phyloP scores from a whole-genome alignment of 2,113 vertebrate species.

The Gymnorhina tibicen region DNA sequence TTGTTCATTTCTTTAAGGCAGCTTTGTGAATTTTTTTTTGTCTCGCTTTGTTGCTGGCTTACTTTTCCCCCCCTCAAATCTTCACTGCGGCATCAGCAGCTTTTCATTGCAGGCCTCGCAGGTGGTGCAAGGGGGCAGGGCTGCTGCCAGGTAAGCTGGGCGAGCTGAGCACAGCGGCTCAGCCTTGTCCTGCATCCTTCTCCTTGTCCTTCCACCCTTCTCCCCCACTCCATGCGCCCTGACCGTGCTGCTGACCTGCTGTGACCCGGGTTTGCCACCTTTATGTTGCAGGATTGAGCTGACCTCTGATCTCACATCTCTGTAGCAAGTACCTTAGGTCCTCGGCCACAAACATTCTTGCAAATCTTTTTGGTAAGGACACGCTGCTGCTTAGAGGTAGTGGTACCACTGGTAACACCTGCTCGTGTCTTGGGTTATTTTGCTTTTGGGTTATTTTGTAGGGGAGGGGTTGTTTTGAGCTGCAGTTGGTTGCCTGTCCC shows the following conservation, averaged over 20 bases:
- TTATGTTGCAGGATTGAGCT: constrained; percentile 87
- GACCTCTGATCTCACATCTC: constrained; percentile 85
- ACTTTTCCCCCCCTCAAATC: background rate
- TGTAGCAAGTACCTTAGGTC: constrained; percentile 80
- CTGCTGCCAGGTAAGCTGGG: constrained; percentile 57
- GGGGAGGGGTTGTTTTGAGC: background rate
- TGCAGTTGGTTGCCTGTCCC: background rate
- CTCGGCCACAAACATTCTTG: constrained; percentile 75
- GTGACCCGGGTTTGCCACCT: constrained; percentile 74
- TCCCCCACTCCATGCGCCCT: background rate
- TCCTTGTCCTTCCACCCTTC: background rate
- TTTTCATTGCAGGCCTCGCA: constrained; percentile 56
- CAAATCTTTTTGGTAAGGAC: constrained; percentile 81
- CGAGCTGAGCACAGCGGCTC: background rate
- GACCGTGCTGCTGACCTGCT: background rate
- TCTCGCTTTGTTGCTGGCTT: constrained; percentile 42
- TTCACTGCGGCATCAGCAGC: constrained; percentile 48
- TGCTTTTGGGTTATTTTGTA: background rate
- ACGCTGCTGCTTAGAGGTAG: constrained; percentile 60
- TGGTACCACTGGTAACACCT: constrained; percentile 36
- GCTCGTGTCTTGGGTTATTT: background rate
- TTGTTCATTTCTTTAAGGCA: constrained; percentile 10
- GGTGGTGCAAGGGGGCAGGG: constrained; percentile 48
- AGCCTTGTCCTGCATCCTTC: background rate
- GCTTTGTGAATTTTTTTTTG: constrained; percentile 7